Percentiles rank a stretch among this genome's conserved stretches.
phyloP scores from a whole-genome alignment of 2,797 vertebrate species.

The Syngnathus rostellatus region DNA sequence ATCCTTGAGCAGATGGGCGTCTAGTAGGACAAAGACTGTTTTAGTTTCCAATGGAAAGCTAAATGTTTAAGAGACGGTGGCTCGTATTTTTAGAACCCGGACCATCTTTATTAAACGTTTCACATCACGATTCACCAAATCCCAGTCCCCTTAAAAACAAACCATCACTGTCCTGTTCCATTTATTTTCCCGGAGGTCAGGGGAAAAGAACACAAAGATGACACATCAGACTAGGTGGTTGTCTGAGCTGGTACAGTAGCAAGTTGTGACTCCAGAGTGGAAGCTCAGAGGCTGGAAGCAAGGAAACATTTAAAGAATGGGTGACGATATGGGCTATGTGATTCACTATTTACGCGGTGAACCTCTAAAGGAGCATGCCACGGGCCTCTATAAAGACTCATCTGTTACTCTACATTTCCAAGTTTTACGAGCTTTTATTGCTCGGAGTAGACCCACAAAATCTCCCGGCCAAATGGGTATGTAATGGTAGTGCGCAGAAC shows the following conservation, averaged over 20 bases:
- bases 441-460: constrained; percentile 60
- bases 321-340: constrained; percentile 43
- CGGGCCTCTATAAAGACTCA: constrained; percentile 54
- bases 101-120: constrained; percentile 33
- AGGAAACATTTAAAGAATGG: constrained; percentile 58
- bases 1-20: constrained; percentile 23
- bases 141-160: constrained; percentile 49
- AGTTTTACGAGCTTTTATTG: constrained; percentile 61
- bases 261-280: constrained; percentile 42
- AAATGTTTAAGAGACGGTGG: constrained; percentile 25
- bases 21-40: constrained; percentile 32
- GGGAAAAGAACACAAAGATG: constrained; percentile 41
- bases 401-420: constrained; percentile 69
- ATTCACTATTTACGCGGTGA: constrained; percentile 46
- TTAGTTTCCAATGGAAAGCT: constrained; percentile 44
- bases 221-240: constrained; percentile 42
- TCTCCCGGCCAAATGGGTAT: constrained; percentile 51
- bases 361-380: constrained; percentile 45
- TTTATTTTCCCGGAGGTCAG: constrained; percentile 47
- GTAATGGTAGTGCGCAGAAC: constrained; percentile 34
- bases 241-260: constrained; percentile 39
- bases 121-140: constrained; percentile 33
- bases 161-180: constrained; percentile 53
- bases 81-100: constrained; percentile 45
- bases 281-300: constrained; percentile 34